phyloP scores from a whole-genome alignment of 2,888 invertebrate genomes.

The Hedya salicella region DNA sequence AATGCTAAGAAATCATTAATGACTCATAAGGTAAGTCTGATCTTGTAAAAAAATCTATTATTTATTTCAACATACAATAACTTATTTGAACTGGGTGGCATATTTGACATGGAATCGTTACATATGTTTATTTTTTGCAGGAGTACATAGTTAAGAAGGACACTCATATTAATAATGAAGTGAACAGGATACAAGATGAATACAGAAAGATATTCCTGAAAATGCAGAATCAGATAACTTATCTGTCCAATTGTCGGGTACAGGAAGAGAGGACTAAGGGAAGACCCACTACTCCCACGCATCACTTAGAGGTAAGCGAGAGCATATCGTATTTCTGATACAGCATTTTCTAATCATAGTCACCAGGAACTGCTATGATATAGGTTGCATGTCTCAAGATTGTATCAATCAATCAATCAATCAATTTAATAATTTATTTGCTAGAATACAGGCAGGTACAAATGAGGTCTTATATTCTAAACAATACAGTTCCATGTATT shows the following conservation, averaged over 20 bases:
- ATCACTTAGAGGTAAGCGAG: conserved; percentile 64
- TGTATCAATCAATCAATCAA: no score
- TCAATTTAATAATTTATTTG: no score
- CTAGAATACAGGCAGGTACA: no score
- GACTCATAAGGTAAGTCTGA: conserved; percentile 85
- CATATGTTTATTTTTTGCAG: no score
- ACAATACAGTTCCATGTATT: no score
- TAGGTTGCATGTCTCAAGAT: no score
- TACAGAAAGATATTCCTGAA: conserved; percentile 84
- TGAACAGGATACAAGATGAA: conserved; percentile 86
- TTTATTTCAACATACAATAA: no score
- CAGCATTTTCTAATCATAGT: no score
- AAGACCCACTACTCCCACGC: conserved; percentile 54
- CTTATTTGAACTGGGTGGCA: not conserved
- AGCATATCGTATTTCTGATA: not conserved
- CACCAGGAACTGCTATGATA: no score
- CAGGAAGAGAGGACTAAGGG: conserved; percentile 70
- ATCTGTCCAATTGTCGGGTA: conserved; percentile 71
- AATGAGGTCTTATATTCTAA: no score
- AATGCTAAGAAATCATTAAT: conserved; percentile 86
- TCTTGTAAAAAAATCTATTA: not conserved
- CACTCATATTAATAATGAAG: conserved; percentile 86
- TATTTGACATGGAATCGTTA: no score
- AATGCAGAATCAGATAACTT: conserved; percentile 80
- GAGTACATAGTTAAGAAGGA: conserved; percentile 87